A percentile compares a stretch with the other conserved stretches of the same genome.
phyloP scores from a whole-genome alignment of 2,888 invertebrate genomes.

The Eupithecia vulgata region DNA sequence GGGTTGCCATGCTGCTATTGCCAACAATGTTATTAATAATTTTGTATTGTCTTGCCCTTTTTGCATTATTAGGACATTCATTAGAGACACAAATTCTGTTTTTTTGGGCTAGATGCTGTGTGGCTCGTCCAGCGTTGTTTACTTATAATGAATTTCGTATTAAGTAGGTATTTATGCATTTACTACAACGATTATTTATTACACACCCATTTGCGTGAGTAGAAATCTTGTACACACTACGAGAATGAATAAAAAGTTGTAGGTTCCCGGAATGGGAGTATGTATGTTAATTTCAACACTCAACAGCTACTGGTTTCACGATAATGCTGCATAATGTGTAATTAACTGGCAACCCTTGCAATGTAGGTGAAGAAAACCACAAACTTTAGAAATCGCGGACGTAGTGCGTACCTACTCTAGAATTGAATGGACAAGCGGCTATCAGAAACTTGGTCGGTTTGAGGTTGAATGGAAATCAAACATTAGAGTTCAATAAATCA shows the following conservation, averaged over 20 bases:
- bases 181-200: neutral
- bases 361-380: conserved; percentile 56
- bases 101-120: no score
- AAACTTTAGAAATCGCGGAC: conserved; percentile 60
- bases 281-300: neutral
- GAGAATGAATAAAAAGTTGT: neutral
- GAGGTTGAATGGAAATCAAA: conserved; percentile 47
- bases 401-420: conserved; percentile 32
- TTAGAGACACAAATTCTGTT: no score
- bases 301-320: neutral
- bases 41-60: neutral
- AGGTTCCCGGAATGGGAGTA: neutral
- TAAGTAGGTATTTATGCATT: no score
- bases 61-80: neutral
- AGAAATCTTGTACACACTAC: neutral
- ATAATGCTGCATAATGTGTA: neutral
- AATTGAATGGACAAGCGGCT: conserved; percentile 47
- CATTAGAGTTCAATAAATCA: conserved; percentile 25
- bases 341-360: conserved; percentile 28
- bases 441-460: conserved; percentile 40
- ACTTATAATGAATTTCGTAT: no score
- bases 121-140: no score
- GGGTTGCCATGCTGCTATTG: conserved; percentile 31
- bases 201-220: neutral
- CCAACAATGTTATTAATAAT: neutral